phyloP scores from a whole-genome alignment of 2,113 vertebrate species.

The Antigone vipio region DNA sequence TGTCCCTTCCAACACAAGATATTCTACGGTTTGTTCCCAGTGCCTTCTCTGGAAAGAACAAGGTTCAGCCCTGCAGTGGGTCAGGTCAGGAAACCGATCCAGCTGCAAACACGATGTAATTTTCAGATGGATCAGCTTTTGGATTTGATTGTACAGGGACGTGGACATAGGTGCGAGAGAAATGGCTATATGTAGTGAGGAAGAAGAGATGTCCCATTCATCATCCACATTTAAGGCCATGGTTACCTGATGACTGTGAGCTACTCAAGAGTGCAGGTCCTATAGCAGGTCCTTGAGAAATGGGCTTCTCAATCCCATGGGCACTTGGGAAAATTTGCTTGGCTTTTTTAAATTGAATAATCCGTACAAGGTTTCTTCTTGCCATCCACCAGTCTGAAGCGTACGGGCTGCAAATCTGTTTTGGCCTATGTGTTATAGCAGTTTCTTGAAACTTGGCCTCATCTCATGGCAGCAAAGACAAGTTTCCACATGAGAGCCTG shows the following conservation, averaged over 20 bases:
- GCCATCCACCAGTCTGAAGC: neutral
- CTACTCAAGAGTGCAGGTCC: neutral
- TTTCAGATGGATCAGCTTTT: neutral
- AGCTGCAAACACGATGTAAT: neutral
- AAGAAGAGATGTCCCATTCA: neutral
- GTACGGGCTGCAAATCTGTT: neutral
- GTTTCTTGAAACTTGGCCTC: neutral
- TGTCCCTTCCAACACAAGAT: neutral
- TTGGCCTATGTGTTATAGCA: neutral
- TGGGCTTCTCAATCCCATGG: neutral
- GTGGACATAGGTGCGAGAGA: neutral
- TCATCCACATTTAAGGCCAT: neutral
- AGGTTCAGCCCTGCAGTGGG: neutral
- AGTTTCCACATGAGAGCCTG: neutral
- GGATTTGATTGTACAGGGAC: neutral
- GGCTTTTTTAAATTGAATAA: neutral
- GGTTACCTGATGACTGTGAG: too few relatives aligned
- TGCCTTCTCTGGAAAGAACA: neutral
- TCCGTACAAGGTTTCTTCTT: neutral
- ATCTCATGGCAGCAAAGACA: neutral
- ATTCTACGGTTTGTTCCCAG: neutral
- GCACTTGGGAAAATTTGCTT: neutral
- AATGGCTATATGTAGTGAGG: neutral
- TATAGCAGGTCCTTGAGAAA: neutral
- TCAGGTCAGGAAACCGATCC: neutral